A percentile compares a stretch with the other conserved stretches of the same genome.
phyloP scores from a whole-genome alignment of 1,140 invertebrate species.

The Formica selysi region DNA sequence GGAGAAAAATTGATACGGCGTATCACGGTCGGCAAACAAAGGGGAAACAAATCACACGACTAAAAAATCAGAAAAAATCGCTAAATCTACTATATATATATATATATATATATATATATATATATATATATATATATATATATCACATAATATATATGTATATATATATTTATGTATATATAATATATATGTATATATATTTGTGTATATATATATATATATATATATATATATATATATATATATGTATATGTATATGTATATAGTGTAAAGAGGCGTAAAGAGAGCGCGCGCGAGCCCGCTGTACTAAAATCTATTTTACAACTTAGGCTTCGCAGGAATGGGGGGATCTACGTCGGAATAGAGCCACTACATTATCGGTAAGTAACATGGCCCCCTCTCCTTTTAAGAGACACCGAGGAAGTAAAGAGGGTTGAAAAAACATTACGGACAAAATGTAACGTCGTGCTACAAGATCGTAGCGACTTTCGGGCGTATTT shows the following conservation, averaged over 20 bases:
- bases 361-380: conserved; percentile 54
- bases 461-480: conserved; percentile 32
- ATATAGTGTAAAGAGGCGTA: too few relatives aligned
- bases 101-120: conserved; percentile 17
- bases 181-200: conserved; percentile 28
- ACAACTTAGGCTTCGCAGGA: conserved; percentile 56
- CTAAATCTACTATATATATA: conserved; percentile 44
- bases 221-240: too few relatives aligned
- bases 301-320: conserved; percentile 65
- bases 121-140: conserved; percentile 32
- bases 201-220: neutral
- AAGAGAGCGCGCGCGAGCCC: conserved; percentile 41
- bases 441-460: conserved; percentile 37
- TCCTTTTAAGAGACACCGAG: conserved; percentile 33
- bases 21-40: neutral
- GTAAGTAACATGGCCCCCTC: conserved; percentile 36
- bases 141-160: neutral
- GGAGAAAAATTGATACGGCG: conserved; percentile 22
- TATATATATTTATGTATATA: conserved; percentile 9
- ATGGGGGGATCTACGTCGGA: conserved; percentile 17
- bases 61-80: conserved; percentile 41
- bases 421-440: conserved; percentile 16
- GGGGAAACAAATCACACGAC: neutral
- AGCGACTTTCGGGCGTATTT: neutral
- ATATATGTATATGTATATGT: too few relatives aligned